Evolutionary conservation across 2,113 vertebrate genomes (phyloP), one percentile per base, ranked within the genome.

Genomic region (Helogale parvula): DNA sequence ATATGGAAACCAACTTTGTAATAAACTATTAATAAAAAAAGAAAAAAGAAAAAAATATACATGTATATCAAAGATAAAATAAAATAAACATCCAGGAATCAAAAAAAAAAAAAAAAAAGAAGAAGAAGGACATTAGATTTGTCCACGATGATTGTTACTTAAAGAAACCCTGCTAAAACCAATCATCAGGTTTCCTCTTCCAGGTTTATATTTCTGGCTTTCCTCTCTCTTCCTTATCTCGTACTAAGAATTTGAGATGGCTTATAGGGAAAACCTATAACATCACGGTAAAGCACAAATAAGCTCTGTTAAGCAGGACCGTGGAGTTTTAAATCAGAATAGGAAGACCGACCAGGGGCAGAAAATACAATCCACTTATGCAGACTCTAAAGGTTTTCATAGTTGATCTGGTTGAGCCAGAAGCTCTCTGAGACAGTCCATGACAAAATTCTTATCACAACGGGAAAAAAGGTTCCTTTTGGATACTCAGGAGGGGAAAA

Each of bases 311-410:
- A 69, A 81, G 15, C 38, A 76, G 25, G 12, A 79, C 41, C 52
- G 35, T 66, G 0, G 21, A 3, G 33, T 33, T 93, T 31, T 85
- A 94, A 96, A 29, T 79, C 57, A 74, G 57, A 85, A 89, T 38
- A 52, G 41, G 31, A 65, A n/a, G 25, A 38, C 13, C 45, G 25
- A 33, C 25, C 4, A 63, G 25, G 12, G 71, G 12, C 5, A 86
- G 50, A 86, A 96, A 96, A 86, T 47, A 90, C 60, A 65, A 65
- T 89, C 57, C 19, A 50, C 13, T 86, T 92, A 69, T 57, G 31
- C 29, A 92, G 35, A 77, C 25, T 41, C 12, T 50, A 71, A 85
- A 60, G 25, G 11, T 90, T 85, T 94, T 76, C 68, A 76, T 17
- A 54, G 57, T 29, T 94, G 65, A 63, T 63, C 19, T 4, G 3